Evolutionary conservation across 2,888 invertebrate species (phyloP), one percentile per base, ranked within the genome.

Genomic region (Bruchidius siliquastri): DNA sequence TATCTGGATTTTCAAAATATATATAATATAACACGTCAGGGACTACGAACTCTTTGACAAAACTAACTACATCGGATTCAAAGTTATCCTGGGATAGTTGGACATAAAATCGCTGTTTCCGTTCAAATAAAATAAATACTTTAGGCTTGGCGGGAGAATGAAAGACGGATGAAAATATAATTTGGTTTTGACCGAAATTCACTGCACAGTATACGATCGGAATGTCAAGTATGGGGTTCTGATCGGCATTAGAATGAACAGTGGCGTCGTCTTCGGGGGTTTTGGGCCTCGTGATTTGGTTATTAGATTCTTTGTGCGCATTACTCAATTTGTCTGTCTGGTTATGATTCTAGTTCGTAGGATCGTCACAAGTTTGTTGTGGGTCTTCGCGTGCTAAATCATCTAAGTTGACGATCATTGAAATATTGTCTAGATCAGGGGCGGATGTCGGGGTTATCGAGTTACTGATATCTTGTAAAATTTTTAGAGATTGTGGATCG

Each of bases 111-210:
- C 77, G 21, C 18, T 67, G 49, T 69, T 77, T 77, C 30, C 69
- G 75, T 72, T 72, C 72, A 70, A 74, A 77, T 68, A 76, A 68
- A 18, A 71, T 75, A 22, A 22, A 69, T 21, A 69, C 71, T 75
- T 72, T 74, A 21, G 73, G 70, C n/a, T 74, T 74, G 21, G 74
- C 72, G 8, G 76, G 74, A 21, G 74, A 72, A 72, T 76, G 73
- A 13, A 30, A 20, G 67, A 76, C 74, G 20, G 21, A 69, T 20
- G 30, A 67, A 30, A 75, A 32, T 22, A 77, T 73, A 69, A 76
- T 74, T 75, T 77, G 77, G 69, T 76, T 77, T 73, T 72, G 20
- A 26, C 76, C 75, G 18, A 30, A 76, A 71, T 77, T 77, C 0
- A 77, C 74, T n/a, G 77, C 66, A 21, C 66, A 73, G 13, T 76